phyloP scores from a whole-genome alignment of 2,888 invertebrate species.

The Machimus atricapillus region DNA sequence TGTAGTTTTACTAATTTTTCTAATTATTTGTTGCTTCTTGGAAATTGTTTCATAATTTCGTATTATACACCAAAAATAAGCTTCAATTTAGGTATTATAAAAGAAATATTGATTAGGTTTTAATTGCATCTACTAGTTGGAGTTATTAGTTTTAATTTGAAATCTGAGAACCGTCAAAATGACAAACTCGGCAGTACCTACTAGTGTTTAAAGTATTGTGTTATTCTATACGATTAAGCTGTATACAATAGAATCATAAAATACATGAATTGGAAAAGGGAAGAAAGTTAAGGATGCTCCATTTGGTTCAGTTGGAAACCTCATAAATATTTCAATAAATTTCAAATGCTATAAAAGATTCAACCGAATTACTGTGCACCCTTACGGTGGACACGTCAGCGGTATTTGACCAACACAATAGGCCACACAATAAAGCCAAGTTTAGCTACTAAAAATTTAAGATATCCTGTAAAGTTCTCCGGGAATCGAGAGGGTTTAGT shows the following conservation, averaged over 20 bases:
- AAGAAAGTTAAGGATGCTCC: not conserved
- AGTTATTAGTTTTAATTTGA: no score
- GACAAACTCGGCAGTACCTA: no score
- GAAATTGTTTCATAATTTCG: no score
- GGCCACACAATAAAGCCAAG: not conserved
- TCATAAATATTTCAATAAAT: not conserved
- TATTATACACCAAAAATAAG: no score
- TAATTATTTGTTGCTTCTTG: no score
- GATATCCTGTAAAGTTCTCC: not conserved
- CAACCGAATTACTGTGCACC: not conserved
- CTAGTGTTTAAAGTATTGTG: no score
- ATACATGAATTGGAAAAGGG: not conserved
- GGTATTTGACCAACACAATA: not conserved
- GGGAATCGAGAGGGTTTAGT: not conserved
- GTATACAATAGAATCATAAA: not conserved
- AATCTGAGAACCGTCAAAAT: no score
- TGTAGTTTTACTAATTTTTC: no score
- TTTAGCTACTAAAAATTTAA: not conserved
- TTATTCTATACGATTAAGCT: no score
- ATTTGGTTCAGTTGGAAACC: not conserved
- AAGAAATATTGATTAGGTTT: no score
- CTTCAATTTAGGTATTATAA: no score
- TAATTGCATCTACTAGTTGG: no score
- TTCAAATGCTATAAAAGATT: not conserved
- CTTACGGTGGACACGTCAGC: not conserved